Conservation (phyloP, 2,113 vertebrate species). For the Colaptes auratus region DNA sequence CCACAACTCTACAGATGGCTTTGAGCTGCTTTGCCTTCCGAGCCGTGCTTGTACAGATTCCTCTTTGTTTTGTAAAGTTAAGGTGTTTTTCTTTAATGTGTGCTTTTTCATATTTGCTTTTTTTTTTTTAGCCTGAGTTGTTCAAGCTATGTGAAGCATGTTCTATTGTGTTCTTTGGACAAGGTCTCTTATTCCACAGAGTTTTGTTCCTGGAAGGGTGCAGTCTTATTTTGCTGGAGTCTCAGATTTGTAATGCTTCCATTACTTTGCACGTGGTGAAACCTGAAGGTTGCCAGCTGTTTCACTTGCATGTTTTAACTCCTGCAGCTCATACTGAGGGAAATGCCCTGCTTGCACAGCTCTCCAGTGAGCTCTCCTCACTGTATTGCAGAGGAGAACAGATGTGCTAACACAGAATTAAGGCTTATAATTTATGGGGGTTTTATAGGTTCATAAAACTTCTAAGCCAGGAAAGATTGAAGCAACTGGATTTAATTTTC, state of each 20-base stretch:
- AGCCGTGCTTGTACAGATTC: not conserved
- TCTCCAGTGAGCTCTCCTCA: fast-evolving
- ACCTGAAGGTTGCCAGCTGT: not conserved
- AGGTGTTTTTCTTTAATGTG: not conserved
- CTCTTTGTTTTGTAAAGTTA: not conserved
- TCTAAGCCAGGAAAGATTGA: not conserved
- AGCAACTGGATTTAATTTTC: not conserved
- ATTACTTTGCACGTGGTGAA: not conserved
- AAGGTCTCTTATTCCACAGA: not conserved
- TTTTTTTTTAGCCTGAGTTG: not conserved
- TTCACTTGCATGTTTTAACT: not conserved
- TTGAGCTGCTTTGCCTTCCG: not conserved
- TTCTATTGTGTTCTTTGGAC: not conserved
- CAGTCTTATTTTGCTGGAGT: not conserved
- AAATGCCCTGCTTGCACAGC: not conserved
- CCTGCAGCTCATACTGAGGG: not conserved
- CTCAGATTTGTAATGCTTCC: not conserved
- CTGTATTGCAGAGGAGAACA: not conserved
- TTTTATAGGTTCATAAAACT: not conserved
- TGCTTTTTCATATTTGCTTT: not conserved
- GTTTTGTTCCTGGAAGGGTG: not conserved
- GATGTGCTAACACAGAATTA: not conserved
- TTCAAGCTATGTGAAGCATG: not conserved
- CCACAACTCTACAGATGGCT: not conserved
- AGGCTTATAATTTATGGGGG: not conserved